Base-by-base conservation (phyloP, 1,140 invertebrate genomes). In the Sesamia nonagrioides region DNA sequence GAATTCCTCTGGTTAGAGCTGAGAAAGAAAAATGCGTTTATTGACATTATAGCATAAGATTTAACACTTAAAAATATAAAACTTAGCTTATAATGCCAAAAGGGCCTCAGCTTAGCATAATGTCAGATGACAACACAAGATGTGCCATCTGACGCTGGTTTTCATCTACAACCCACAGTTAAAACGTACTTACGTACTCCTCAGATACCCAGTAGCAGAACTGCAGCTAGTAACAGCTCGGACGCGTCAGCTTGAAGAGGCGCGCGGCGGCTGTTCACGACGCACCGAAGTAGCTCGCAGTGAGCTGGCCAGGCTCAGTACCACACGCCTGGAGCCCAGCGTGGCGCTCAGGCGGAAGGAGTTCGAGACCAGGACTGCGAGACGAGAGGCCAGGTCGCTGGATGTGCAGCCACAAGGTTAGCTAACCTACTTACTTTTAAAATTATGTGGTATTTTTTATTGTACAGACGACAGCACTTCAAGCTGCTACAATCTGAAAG, bases 221-320 rank as follows among this genome's bases (percentile, higher is more conserved):
- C 86, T 96, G 17, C 96, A 97, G 84, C 95, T 97, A 52, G 97
- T 97, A 21, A 96, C 96, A 1, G 96, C 96, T 68, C 93, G 97
- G n/a, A 97, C 97, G 0, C 96, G 96, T 78, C 97, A 97, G 84
- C 97, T 98, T 88, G 97, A 98, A 85, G 96, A 96, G 95, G 89
- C 96, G 91, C 85, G 95, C 89, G 80, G 93, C 3, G 88, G 92
- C 3, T 86, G 95, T 6, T 95, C 95, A 48, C 95, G 96, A 81
- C 95, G 97, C 52, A 97, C 96, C 3, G 96, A 96, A 82, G 95
- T 97, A 27, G 97, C 97, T 74, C 96, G 96, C 79, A 97, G 97
- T 87, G 97, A 98, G 89, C 91, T 98, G 73, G 96, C 97, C 6
- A 92, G 97, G 40, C 88, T 98, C 52, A 96, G 96, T 52, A 96